A percentile compares a stretch with the other conserved stretches of the same genome.
Evolutionary conservation across 2,113 vertebrate species (phyloP).

Genomic region (Cephalopholis sonnerati): DNA sequence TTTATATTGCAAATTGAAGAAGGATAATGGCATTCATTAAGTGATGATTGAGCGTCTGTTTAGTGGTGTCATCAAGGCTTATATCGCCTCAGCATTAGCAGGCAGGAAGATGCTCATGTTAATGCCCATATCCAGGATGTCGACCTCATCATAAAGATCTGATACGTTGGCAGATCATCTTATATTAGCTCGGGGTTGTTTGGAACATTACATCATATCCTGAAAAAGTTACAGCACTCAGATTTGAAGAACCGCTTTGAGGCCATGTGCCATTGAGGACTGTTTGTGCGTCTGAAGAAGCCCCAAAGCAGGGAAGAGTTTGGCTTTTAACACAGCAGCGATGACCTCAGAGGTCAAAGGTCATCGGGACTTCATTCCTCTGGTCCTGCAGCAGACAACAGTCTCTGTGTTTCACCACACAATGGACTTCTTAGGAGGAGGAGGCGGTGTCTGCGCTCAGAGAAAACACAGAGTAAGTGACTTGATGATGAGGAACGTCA

Average conservation of each 20-base stretch:
- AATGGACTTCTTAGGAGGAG: constrained; percentile 14
- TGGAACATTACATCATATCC: constrained; percentile 41
- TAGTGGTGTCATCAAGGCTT: constrained; percentile 31
- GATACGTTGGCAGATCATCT: constrained; percentile 36
- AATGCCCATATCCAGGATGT: constrained; percentile 64
- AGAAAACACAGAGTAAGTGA: constrained; percentile 10
- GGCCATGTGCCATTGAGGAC: constrained; percentile 66
- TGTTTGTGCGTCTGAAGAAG: constrained; percentile 59
- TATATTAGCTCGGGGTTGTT: constrained; percentile 36
- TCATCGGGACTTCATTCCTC: constrained; percentile 20
- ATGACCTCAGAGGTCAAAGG: constrained; percentile 47
- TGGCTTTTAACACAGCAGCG: constrained; percentile 43
- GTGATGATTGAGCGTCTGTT: constrained; percentile 34
- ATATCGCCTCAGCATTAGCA: constrained; percentile 21
- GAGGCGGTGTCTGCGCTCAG: constrained; percentile 3
- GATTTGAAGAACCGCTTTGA: constrained; percentile 36
- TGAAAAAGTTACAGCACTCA: constrained; percentile 60
- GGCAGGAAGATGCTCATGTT: constrained; percentile 57
- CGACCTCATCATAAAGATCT: constrained; percentile 26
- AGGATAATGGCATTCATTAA: constrained; percentile 47
- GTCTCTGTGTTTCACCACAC: constrained; percentile 27
- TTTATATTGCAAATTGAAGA: constrained; percentile 24
- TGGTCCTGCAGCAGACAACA: constrained; percentile 29
- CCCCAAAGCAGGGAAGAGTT: constrained; percentile 45
- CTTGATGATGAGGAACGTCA: neutral